Evolutionary conservation across 2,888 invertebrate species (phyloP), one percentile per base, ranked within the genome.

Genomic region (Dermolepida albohirtum): DNA sequence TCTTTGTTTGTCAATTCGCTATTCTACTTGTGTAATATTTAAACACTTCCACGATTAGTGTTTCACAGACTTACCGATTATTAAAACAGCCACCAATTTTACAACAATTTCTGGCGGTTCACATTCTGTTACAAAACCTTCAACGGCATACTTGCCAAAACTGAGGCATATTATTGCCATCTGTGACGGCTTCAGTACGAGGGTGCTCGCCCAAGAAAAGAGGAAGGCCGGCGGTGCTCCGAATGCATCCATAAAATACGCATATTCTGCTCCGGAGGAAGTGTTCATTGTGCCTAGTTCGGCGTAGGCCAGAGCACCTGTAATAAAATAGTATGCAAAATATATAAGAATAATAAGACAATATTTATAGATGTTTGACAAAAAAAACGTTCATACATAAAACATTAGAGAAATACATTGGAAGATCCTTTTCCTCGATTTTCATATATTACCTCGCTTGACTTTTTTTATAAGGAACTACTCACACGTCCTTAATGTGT

Each of bases 271-370:
- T 74, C 96, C 96, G 73, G 95, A 95, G 77, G 95, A 94, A 78
- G 96, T 95, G 84, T 96, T 96, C 93, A 96, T 94, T 74, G 96
- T 96, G 79, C 96, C 96, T 82, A 97, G 85, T 86, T 97, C 96
- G 78, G 96, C 96, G 84, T 96, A 97, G 75, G 95, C 91, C 79
- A 97, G 88, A 79, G 96, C 96, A 83, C 96, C 96, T 95, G 79
- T 68, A 82, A 80, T 55, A 71, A 64, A 64, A 68, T 17, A 11
- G 86, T 88, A 88, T 86, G 95, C 95, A 34, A 5, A 34, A n/a
- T n/a, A n/a, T n/a, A n/a, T n/a, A n/a, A n/a, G n/a, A n/a, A n/a
- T n/a, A n/a, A n/a, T n/a, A n/a, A n/a, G n/a, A n/a, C n/a, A n/a
- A n/a, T n/a, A n/a, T n/a, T n/a, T n/a, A n/a, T n/a, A n/a, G n/a